Conservation (phyloP, 2,888 invertebrate species). For the Gibbula magus region DNA sequence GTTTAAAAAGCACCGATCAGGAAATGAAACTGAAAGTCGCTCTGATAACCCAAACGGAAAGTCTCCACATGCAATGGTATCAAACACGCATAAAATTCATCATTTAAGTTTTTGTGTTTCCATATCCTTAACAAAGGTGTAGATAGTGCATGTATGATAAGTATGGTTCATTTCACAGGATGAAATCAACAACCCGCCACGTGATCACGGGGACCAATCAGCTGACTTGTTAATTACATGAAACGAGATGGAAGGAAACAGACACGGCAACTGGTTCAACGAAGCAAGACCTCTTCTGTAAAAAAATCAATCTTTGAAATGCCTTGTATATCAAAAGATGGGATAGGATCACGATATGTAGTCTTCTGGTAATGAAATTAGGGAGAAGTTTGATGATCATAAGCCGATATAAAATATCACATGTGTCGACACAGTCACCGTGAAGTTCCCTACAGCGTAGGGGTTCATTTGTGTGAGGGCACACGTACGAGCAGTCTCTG, state of each 20-base stretch:
- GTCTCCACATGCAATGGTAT: too few species aligned
- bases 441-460: too few species aligned
- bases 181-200: background rate
- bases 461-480: too few species aligned
- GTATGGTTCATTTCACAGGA: background rate
- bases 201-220: background rate
- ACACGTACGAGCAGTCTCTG: too few species aligned
- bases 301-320: conserved; percentile 1
- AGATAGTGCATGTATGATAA: background rate
- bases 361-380: background rate
- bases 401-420: too few species aligned
- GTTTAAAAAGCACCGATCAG: too few species aligned
- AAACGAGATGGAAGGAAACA: background rate
- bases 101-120: background rate
- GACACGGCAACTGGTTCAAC: background rate
- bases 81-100: too few species aligned
- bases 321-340: background rate
- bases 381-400: background rate
- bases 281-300: background rate
- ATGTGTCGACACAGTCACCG: too few species aligned
- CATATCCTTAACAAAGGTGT: background rate
- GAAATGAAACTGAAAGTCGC: too few species aligned
- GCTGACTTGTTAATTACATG: background rate
- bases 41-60: too few species aligned
- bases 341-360: background rate